Base-by-base conservation (phyloP, 1,140 invertebrate genomes). In the Cydia splendana region DNA sequence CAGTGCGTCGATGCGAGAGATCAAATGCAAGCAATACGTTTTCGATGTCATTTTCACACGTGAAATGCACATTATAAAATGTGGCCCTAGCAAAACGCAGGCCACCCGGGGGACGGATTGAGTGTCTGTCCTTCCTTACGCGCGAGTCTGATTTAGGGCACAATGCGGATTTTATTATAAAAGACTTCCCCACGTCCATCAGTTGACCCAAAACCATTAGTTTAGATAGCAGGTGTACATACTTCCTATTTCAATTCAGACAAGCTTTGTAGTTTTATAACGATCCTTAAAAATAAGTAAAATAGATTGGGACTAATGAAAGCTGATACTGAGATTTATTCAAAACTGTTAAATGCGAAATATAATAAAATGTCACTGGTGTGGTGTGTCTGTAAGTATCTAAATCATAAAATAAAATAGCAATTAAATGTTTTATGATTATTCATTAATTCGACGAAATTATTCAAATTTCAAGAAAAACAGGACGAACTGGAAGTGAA, bases 61-160 rank as follows among this genome's bases (percentile, higher is more conserved):
- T n/a, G 3, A 62, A 62, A 24, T 62, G 57, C 57, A 24, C 10
- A 62, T 4, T 24, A 9, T 9, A 62, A 20, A 24, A 62, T 62
- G 18, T 12, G 10, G 10, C 9, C 20, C 20, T 7, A 51, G 62
- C 76, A 78, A 81, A 78, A 74, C 76, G 77, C 76, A 75, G 74
- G 57, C 42, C 42, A 42, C 77, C 78, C 77, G 74, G 80, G 78
- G 80, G 76, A 75, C 75, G 80, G 76, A 79, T 78, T 78, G 79
- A n/a, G 76, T 48, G 74, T 73, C 81, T 73, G 76, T 76, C 78
- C 81, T 75, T 77, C 75, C 67, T 77, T 75, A 80, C 76, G 62
- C 78, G 76, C 45, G 45, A 12, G 38, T 80, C 75, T 76, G 76
- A 82, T 79, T 77, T 78, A 45, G 53, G 75, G 34, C 76, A 74